These are phyloP conservation scores for Tychaedon coryphoeus DNA, from an alignment of 2,113 vertebrate species.

Conservation along the genomic window DNA sequence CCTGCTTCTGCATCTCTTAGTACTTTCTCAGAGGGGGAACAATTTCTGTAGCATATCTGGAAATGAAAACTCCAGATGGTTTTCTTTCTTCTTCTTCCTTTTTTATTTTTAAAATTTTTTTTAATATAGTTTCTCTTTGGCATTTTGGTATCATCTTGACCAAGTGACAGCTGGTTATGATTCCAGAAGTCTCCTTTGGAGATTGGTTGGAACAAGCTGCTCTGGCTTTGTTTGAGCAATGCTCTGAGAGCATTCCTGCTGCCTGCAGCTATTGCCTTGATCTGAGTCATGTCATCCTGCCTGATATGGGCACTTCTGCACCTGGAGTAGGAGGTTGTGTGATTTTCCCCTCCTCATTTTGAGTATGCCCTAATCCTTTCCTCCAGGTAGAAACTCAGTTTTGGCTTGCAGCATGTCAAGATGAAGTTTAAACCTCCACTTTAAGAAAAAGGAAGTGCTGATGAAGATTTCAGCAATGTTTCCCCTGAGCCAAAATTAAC, in stretches of 20 bases:
- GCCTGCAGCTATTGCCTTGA: not conserved
- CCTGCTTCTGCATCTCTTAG: not conserved
- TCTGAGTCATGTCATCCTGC: not conserved
- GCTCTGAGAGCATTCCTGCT: accelerated
- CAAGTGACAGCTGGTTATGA: not conserved
- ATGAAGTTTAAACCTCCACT: not conserved
- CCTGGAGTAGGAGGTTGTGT: not conserved
- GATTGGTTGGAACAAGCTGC: not conserved
- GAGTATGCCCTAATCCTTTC: not conserved
- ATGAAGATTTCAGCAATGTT: not conserved
- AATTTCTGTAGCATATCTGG: not conserved
- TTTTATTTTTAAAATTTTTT: too few relatives aligned
- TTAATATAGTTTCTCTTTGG: not conserved
- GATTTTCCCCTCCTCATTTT: not conserved
- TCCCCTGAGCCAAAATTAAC: not conserved
- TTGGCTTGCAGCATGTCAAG: not conserved
- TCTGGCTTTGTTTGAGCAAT: not conserved
- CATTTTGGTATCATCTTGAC: not conserved
- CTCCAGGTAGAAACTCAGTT: not conserved
- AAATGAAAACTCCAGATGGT: not conserved
- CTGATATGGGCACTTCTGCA: not conserved
- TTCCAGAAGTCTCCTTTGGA: not conserved
- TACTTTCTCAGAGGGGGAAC: not conserved
- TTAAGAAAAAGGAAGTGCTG: not conserved
- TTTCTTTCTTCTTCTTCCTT: accelerated